Evolutionary conservation across 2,888 invertebrate species (phyloP).

Genomic region (Agelastica alni): DNA sequence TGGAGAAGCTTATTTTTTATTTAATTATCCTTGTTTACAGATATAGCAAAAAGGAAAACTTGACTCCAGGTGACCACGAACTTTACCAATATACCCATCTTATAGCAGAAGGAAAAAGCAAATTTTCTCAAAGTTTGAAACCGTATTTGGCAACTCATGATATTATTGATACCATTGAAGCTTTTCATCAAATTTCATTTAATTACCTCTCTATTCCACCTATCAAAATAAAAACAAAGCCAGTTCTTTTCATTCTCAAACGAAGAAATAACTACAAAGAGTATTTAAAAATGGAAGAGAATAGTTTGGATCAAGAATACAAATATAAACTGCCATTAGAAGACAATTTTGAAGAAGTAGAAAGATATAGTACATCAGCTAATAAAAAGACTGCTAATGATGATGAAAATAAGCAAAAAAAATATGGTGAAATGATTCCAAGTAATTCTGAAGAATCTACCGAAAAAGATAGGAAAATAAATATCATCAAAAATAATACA

Average conservation of each 20-base stretch:
- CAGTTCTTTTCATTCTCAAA: slow-evolving; percentile 78
- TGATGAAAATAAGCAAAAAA: too few relatives aligned
- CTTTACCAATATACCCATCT: slow-evolving; percentile 77
- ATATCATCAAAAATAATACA: too few relatives aligned
- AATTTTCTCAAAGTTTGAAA: slow-evolving; percentile 75
- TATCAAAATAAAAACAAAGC: slow-evolving; percentile 79
- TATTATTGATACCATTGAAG: slow-evolving; percentile 76
- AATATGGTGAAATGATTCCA: slow-evolving; percentile 8
- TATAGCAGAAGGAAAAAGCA: slow-evolving; percentile 80
- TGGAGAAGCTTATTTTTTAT: too few relatives aligned
- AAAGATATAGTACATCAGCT: slow-evolving; percentile 11
- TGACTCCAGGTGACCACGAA: slow-evolving; percentile 66
- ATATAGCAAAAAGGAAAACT: slow-evolving; percentile 81
- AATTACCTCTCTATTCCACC: slow-evolving; percentile 80
- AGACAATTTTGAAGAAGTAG: slow-evolving; percentile 1
- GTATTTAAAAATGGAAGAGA: slow-evolving; percentile 47
- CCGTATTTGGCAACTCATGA: slow-evolving; percentile 73
- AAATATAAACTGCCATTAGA: slow-evolving; percentile 4
- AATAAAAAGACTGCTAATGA: too few relatives aligned
- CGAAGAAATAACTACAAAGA: slow-evolving; percentile 64
- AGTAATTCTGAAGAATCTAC: slow-evolving; percentile 22
- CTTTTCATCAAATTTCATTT: slow-evolving; percentile 80
- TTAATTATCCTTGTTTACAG: too few relatives aligned
- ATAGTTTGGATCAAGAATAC: slow-evolving; percentile 12
- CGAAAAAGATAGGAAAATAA: too few relatives aligned